These are phyloP conservation scores for Apoderus coryli DNA, from an alignment of 2,888 invertebrate species.

Conservation along the genomic window DNA sequence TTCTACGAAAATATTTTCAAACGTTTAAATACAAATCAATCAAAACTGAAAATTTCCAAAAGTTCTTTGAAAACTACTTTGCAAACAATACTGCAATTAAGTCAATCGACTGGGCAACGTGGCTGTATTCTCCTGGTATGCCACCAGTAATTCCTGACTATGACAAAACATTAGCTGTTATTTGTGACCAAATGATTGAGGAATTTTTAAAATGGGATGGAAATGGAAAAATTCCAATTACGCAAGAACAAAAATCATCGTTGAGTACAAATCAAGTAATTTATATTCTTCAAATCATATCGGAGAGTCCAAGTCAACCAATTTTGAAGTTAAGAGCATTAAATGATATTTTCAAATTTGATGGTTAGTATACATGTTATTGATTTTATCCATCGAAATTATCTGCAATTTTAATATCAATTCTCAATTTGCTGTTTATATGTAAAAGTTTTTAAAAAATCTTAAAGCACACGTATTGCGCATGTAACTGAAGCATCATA, in stretches of 20 bases:
- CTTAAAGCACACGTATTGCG: too few relatives aligned
- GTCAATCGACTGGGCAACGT: conserved; percentile 68
- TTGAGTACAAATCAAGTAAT: conserved; percentile 48
- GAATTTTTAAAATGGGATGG: conserved; percentile 40
- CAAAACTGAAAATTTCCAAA: conserved; percentile 67
- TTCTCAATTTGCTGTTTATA: too few relatives aligned
- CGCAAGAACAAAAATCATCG: conserved; percentile 38
- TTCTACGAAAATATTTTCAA: conserved; percentile 65
- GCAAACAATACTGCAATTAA: conserved; percentile 39
- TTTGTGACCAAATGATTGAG: conserved; percentile 40
- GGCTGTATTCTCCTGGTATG: conserved; percentile 76
- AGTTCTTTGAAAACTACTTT: conserved; percentile 57
- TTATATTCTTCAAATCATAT: conserved; percentile 53
- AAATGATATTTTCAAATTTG: conserved; percentile 49
- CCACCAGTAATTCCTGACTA: conserved; percentile 74
- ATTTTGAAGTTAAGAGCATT: conserved; percentile 44
- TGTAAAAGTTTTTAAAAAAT: too few relatives aligned
- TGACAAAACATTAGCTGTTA: conserved; percentile 50
- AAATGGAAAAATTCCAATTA: conserved; percentile 32
- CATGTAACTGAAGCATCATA: too few relatives aligned
- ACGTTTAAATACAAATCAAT: conserved; percentile 71
- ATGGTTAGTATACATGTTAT: too few relatives aligned
- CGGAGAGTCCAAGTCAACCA: conserved; percentile 38
- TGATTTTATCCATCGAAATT: too few relatives aligned
- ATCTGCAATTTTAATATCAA: too few relatives aligned